Percentiles rank a stretch among this genome's conserved stretches.
Evolutionary conservation across 2,888 invertebrate species (phyloP).

Genomic region (Drosophila kuntzei): DNA sequence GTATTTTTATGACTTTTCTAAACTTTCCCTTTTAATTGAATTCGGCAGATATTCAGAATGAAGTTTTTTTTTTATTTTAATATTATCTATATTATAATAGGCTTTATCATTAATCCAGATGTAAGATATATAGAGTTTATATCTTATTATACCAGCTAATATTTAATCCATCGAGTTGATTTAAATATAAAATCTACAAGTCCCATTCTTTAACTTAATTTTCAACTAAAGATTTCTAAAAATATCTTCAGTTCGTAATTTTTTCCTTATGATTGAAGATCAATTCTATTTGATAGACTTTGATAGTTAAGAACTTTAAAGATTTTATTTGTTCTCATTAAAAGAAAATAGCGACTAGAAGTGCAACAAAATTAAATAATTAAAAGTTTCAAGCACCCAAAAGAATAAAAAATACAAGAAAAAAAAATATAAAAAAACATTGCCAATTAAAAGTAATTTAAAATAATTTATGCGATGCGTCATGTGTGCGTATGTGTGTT

Average conservation of each 20-base stretch:
- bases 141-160: too few relatives aligned
- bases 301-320: background rate
- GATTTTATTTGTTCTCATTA: background rate
- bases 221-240: background rate
- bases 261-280: background rate
- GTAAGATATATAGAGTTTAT: too few relatives aligned
- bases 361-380: conserved; percentile 50
- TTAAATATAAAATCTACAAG: too few relatives aligned
- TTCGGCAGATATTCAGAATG: too few relatives aligned
- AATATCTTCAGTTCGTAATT: background rate
- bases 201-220: background rate
- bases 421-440: conserved; percentile 48
- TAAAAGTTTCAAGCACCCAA: conserved; percentile 45
- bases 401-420: conserved; percentile 21
- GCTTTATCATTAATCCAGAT: too few relatives aligned
- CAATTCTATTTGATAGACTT: background rate
- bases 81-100: too few relatives aligned
- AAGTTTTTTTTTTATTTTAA: too few relatives aligned
- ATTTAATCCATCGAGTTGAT: too few relatives aligned
- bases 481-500: conserved; percentile 47
- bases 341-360: background rate
- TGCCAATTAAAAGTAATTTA: conserved; percentile 80
- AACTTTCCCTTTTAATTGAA: too few relatives aligned
- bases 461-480: conserved; percentile 78
- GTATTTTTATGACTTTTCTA: too few relatives aligned